Conservation (phyloP, 1,140 invertebrate genomes). For the Sarcophaga bullata region DNA sequence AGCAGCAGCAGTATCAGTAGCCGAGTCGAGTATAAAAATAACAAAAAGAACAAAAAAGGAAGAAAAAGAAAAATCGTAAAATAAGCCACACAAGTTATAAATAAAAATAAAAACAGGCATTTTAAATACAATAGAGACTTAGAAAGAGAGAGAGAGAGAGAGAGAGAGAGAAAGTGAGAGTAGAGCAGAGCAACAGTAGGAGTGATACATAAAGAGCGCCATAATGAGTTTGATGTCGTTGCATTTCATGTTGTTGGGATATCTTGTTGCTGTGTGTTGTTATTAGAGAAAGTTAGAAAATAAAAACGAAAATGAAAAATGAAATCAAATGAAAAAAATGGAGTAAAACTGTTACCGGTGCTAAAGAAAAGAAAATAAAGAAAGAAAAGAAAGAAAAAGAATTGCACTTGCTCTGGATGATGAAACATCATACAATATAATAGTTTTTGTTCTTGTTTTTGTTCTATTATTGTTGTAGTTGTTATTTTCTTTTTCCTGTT, state of each 20-base stretch:
- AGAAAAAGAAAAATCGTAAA: not conserved
- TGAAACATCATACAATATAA: not conserved
- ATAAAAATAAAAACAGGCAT: not conserved
- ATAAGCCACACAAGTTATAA: conserved; percentile 20
- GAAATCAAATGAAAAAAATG: too few species aligned
- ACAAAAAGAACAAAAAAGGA: not conserved
- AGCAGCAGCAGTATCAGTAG: too few species aligned
- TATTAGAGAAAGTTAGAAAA: not conserved
- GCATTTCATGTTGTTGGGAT: conserved; percentile 2
- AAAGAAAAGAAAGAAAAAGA: not conserved
- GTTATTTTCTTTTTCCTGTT: not conserved
- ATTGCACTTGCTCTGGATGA: not conserved
- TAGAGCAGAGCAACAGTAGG: not conserved
- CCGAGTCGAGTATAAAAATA: not conserved
- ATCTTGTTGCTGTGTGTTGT: not conserved
- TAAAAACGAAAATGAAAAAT: too few species aligned
- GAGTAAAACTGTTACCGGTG: not conserved
- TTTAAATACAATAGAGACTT: too few species aligned
- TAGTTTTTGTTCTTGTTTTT: not conserved
- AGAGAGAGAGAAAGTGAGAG: not conserved
- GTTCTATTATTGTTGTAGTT: conserved; percentile 3
- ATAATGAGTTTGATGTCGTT: conserved; percentile 13
- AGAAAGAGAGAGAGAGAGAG: not conserved
- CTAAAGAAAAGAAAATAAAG: not conserved
- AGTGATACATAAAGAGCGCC: not conserved